A percentile compares a stretch with the other conserved stretches of the same genome.
phyloP scores from a whole-genome alignment of 1,140 invertebrate genomes.

The Anagrus nilaparvatae region DNA sequence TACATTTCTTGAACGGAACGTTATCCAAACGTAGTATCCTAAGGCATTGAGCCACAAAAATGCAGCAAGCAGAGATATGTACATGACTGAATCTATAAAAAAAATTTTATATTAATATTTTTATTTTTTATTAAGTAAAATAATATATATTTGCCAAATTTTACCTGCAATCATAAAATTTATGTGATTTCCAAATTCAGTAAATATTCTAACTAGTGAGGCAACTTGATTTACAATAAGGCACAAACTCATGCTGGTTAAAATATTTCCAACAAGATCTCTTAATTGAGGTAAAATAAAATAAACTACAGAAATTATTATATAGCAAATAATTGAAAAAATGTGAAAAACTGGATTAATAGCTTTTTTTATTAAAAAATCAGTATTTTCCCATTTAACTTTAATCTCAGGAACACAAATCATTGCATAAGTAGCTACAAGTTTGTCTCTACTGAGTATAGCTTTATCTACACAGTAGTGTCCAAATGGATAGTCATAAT shows the following conservation, averaged over 20 bases:
- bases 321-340: conserved; percentile 56
- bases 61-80: conserved; percentile 60
- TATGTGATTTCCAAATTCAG: conserved; percentile 65
- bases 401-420: conserved; percentile 62
- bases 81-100: conserved; percentile 61
- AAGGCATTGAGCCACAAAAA: conserved; percentile 79
- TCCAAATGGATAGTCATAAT: conserved; percentile 59
- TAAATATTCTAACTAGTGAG: conserved; percentile 66
- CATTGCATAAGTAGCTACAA: conserved; percentile 53
- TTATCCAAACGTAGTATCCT: conserved; percentile 79
- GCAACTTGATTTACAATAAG: conserved; percentile 65
- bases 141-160: conserved; percentile 5
- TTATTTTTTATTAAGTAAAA: no score
- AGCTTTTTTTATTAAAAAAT: conserved; percentile 61
- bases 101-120: conserved; percentile 17
- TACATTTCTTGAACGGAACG: conserved; percentile 72
- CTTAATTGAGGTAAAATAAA: conserved; percentile 73
- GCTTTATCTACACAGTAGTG: conserved; percentile 74
- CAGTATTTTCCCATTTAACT: conserved; percentile 56
- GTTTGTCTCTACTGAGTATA: conserved; percentile 28
- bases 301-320: conserved; percentile 69
- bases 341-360: conserved; percentile 65
- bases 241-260: conserved; percentile 67
- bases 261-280: conserved; percentile 73
- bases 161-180: conserved; percentile 67